phyloP scores from a whole-genome alignment of 37 sponge, comb jelly and placozoan species.

The Chondrosia reniformis region DNA sequence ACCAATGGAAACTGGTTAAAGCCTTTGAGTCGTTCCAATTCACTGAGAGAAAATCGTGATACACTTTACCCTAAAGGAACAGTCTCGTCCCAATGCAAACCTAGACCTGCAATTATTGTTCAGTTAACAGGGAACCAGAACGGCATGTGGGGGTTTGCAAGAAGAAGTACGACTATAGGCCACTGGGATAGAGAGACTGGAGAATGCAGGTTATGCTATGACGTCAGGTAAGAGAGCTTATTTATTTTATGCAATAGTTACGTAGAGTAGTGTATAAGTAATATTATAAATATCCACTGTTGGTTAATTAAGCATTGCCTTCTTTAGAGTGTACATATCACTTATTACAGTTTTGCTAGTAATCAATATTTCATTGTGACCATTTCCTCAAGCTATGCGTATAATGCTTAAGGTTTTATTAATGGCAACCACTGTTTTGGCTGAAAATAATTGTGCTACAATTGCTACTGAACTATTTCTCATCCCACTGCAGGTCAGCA shows the following conservation, averaged over 20 bases:
- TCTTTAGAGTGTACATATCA: too few relatives aligned
- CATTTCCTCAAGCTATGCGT: too few relatives aligned
- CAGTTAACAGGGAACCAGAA: slow-evolving; percentile 29
- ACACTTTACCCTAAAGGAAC: background rate
- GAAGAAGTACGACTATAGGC: slow-evolving; percentile 56
- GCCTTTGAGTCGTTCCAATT: background rate
- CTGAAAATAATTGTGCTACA: background rate
- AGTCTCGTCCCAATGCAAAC: slow-evolving; percentile 1
- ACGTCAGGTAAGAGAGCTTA: slow-evolving; percentile 59
- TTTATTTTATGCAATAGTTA: too few relatives aligned
- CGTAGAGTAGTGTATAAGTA: too few relatives aligned
- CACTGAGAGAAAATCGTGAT: background rate
- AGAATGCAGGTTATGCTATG: slow-evolving; percentile 27
- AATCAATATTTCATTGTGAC: too few relatives aligned
- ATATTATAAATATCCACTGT: too few relatives aligned
- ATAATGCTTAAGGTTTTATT: too few relatives aligned
- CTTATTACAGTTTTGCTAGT: too few relatives aligned
- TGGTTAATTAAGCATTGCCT: too few relatives aligned
- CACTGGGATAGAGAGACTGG: slow-evolving; percentile 64
- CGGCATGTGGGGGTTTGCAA: slow-evolving; percentile 74
- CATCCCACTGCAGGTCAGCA: background rate
- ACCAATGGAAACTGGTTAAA: too few relatives aligned
- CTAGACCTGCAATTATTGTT: slow-evolving; percentile 54
- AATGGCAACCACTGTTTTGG: background rate
- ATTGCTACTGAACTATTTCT: background rate